Evolutionary conservation across 92 coral and sea anemone species (phyloP), one percentile per base, ranked within the genome.

Genomic region (Porites rus): DNA sequence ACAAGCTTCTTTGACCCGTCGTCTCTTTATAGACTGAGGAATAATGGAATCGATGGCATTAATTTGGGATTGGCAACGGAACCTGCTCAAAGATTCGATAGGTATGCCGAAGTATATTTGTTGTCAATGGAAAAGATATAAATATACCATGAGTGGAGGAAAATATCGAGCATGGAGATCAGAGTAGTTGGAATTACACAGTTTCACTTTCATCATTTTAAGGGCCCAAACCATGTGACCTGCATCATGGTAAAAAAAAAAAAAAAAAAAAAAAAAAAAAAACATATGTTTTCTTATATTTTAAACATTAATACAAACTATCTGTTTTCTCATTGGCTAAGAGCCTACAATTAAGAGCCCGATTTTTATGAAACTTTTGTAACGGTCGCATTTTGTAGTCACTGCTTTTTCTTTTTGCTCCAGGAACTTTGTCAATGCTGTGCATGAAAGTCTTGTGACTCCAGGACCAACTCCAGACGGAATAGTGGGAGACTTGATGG

Each of bases 381-480:
- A 38, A 38, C 5, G 46, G 46, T 5, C 7, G 46, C 46, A 38
- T 38, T 4, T 38, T 38, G 46, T 38, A 38, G 46, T 38, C 46
- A 38, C 46, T 38, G 46, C 0, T 22, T 22, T 22, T 22, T 61
- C n/a, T 24, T 61, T 53, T 56, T 50, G 13, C 19, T 66, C 24
- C 65, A 85, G 88, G 75, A 84, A 84, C 67, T 63, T 90, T 19
- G 84, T 78, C 3, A 69, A 79, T 50, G 86, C 80, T 50, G 82
- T 82, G 8, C 78, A 85, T 11, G 84, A 90, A 65, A 76, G 46
- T 63, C 87, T 90, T 22, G 88, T 86, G n/a, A 78, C 46, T 62
- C 53, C 73, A 67, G 75, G 79, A 61, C 90, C 93, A 59, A 70
- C 52, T 22, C 78, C 60, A 2, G 58, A 78, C 46, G 82, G 82